Evolutionary conservation across 2,888 invertebrate species (phyloP), one percentile per base, ranked within the genome.

Genomic region (Dynastes grantii): DNA sequence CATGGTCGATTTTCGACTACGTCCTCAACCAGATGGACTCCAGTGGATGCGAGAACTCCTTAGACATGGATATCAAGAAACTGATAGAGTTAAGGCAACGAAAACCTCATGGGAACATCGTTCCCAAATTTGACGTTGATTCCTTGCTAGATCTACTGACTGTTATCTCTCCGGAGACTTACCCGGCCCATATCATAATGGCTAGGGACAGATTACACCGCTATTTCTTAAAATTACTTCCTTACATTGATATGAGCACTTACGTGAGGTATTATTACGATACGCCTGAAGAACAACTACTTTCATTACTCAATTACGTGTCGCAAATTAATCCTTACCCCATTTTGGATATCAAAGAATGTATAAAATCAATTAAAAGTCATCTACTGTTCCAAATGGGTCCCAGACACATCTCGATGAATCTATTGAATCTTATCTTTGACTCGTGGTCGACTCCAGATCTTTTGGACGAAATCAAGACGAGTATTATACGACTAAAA

Each of bases 401-500:
- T 4, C 13, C 71, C 5, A 11, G 63, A n/a, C 3, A 27, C 1
- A 40, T 75, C 16, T 75, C 73, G 2, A 8, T 29, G 2, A 40
- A 75, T 22, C 29, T 75, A 2, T 5, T 75, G 22, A 61, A 75
- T 27, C 3, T 40, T 2, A 61, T 75, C 13, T 11, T 63, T 2
- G 40, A 75, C n/a, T 45, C 73, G n/a, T 75, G 73, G 73, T 45
- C 22, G 6, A 55, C 73, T 0, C 49, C 73, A 1, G 73, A 75
- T 75, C 49, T 75, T 5, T 22, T 75, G 11, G 13, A 45, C 13
- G 9, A 40, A 0, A 4, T 63, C 45, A 75, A 40, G 27, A 13
- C 22, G 13, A 13, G 22, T 6, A 11, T 61, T 2, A 13, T 61
- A 0, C 2, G 13, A 2, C 13, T 75, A 8, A 40, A 45, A 11